These are phyloP conservation scores for Ypsolopha sequella DNA, from an alignment of 2,888 invertebrate species.

Conservation along the genomic window DNA sequence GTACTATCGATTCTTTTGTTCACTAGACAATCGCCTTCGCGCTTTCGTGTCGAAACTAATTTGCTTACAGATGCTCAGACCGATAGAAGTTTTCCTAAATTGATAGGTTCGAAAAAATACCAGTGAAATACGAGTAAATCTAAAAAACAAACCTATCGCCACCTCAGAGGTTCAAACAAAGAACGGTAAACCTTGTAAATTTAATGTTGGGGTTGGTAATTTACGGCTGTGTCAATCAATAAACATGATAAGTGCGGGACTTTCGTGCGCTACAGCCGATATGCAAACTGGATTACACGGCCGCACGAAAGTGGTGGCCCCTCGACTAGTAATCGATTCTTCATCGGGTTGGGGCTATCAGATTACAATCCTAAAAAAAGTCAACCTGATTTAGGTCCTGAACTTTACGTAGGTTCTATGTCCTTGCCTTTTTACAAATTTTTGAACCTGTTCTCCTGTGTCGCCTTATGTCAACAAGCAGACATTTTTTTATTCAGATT, in stretches of 20 bases:
- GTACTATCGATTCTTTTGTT: constrained; percentile 58
- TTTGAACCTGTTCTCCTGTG: too few species aligned
- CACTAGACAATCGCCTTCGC: constrained; percentile 51
- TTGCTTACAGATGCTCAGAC: constrained; percentile 55
- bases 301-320: constrained; percentile 30
- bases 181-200: constrained; percentile 53
- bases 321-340: constrained; percentile 8
- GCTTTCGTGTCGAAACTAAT: constrained; percentile 68
- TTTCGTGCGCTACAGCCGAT: constrained; percentile 47
- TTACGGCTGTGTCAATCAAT: constrained; percentile 70
- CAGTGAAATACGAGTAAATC: background rate
- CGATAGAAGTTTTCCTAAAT: constrained; percentile 40
- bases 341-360: constrained; percentile 6
- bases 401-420: too few species aligned
- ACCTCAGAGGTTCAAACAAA: constrained; percentile 25
- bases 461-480: too few species aligned
- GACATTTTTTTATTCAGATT: too few species aligned
- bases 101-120: constrained; percentile 36
- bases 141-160: constrained; percentile 42
- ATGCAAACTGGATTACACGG: constrained; percentile 62
- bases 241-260: constrained; percentile 67
- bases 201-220: constrained; percentile 36
- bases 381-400: background rate
- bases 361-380: background rate
- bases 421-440: too few species aligned